Evolutionary conservation across 1,140 invertebrate species (phyloP).

Genomic region (Physella acuta): DNA sequence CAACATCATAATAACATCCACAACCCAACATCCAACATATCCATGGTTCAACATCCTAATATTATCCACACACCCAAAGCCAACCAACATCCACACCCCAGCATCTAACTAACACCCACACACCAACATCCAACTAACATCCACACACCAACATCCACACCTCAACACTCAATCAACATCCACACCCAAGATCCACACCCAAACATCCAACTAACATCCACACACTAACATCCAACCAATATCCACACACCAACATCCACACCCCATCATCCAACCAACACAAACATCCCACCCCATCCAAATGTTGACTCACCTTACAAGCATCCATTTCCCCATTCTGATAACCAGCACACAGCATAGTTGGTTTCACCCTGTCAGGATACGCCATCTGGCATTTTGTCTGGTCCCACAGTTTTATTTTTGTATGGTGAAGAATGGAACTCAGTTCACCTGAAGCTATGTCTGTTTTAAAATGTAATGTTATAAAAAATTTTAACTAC

Average conservation of each 20-base stretch:
- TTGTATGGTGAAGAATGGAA: constrained; percentile 36
- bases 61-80: too few species aligned
- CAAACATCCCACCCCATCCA: neutral
- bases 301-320: constrained; percentile 48
- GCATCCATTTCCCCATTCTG: constrained; percentile 58
- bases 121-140: too few species aligned
- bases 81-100: too few species aligned
- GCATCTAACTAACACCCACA: too few species aligned
- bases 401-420: constrained; percentile 36
- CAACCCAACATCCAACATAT: too few species aligned
- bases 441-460: constrained; percentile 20
- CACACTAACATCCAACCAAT: neutral
- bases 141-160: too few species aligned
- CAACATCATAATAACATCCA: too few species aligned
- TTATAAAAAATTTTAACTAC: too few species aligned
- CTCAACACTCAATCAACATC: too few species aligned
- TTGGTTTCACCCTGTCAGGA: constrained; percentile 29
- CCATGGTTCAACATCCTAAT: too few species aligned
- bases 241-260: neutral
- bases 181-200: too few species aligned
- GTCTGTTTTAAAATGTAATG: too few species aligned
- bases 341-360: constrained; percentile 64
- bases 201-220: neutral
- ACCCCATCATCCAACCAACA: neutral
- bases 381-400: constrained; percentile 37